These are phyloP conservation scores for Styela plicata DNA, from an alignment of 23 tunicate species.

Conservation along the genomic window DNA sequence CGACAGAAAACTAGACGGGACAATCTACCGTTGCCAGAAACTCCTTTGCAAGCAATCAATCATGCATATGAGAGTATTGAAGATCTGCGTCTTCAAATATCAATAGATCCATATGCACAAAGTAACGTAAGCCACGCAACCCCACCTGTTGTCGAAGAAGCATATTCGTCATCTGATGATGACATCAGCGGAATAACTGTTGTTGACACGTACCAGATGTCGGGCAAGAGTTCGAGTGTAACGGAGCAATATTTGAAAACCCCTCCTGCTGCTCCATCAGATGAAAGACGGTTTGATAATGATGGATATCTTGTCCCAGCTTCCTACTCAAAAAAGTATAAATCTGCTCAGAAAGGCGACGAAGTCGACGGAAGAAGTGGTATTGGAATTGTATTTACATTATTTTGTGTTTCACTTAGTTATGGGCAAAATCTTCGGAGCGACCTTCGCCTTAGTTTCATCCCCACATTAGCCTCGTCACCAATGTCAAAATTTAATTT, in stretches of 20 bases:
- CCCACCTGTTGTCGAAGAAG: not conserved
- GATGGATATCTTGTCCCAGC: not conserved
- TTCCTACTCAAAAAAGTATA: not conserved
- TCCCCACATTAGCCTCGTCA: no score
- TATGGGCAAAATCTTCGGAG: no score
- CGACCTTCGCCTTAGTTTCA: no score
- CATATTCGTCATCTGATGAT: not conserved
- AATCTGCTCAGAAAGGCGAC: not conserved
- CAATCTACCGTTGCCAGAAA: not conserved
- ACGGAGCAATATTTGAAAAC: not conserved
- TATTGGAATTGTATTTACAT: no score
- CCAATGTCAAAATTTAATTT: no score
- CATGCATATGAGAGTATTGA: not conserved
- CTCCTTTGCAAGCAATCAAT: not conserved
- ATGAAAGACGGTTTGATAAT: not conserved
- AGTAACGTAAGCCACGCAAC: not conserved
- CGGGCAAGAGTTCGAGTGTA: not conserved
- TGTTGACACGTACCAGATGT: not conserved
- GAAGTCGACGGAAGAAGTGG: not conserved
- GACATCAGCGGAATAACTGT: not conserved
- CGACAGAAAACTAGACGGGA: not conserved
- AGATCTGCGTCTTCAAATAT: not conserved
- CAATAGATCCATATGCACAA: not conserved
- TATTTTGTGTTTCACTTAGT: no score
- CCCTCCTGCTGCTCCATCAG: not conserved